Conservation (phyloP, 2,797 vertebrate genomes). For the Microchirus variegatus region DNA sequence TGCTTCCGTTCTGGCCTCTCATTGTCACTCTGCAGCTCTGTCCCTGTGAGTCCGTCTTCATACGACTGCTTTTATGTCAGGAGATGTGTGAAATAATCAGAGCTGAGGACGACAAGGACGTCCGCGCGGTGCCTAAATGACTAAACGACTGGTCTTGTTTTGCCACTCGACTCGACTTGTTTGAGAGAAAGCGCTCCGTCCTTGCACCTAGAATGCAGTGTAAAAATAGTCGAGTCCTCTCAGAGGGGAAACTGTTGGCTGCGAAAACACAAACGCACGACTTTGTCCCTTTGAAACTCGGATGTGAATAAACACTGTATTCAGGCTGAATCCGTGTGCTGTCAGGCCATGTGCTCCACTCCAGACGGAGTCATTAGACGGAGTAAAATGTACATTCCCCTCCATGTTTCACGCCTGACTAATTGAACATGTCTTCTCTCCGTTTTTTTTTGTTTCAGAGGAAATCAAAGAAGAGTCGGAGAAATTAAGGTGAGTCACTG, state of each 20-base stretch:
- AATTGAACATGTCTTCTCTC: slow-evolving; percentile 30
- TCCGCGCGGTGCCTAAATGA: neutral
- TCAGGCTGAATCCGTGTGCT: slow-evolving; percentile 10
- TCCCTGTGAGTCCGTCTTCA: slow-evolving; percentile 38
- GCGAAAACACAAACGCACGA: neutral
- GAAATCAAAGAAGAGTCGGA: slow-evolving; percentile 82
- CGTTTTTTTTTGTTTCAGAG: slow-evolving; percentile 67
- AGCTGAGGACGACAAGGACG: too few relatives aligned
- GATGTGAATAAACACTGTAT: neutral
- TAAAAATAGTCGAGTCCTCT: neutral
- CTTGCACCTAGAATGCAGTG: neutral
- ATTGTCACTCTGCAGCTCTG: slow-evolving; percentile 19
- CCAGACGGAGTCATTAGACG: slow-evolving; percentile 45
- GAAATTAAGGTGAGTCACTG: slow-evolving; percentile 77
- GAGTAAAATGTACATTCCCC: slow-evolving; percentile 33
- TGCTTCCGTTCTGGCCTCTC: slow-evolving; percentile 49
- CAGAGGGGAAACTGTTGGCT: neutral
- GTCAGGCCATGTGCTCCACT: slow-evolving; percentile 9
- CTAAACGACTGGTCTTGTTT: too few relatives aligned
- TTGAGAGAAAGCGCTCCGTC: neutral
- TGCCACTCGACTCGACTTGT: neutral
- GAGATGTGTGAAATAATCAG: too few relatives aligned
- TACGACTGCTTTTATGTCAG: slow-evolving; percentile 62
- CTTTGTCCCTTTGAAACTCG: slow-evolving; percentile 3
- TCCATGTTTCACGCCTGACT: slow-evolving; percentile 13